Conservation (phyloP, 2,888 invertebrate genomes). For the Disparrhopalites patrizii region DNA sequence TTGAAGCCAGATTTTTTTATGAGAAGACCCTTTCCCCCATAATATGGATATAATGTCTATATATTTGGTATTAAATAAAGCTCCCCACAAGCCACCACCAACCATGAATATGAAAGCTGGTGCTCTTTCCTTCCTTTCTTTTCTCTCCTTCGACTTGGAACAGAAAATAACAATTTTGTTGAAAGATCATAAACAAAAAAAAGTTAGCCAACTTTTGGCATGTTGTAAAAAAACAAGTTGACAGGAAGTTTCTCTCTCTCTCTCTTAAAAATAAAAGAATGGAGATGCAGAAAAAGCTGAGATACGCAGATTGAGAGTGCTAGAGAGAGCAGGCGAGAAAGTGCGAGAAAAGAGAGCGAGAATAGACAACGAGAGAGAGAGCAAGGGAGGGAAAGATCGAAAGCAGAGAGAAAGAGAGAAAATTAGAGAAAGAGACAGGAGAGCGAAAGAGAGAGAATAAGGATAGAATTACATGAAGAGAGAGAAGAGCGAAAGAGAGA, state of each 20-base stretch:
- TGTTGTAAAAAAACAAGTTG: conserved; percentile 42
- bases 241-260: no score
- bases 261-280: no score
- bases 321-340: neutral
- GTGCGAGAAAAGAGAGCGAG: neutral
- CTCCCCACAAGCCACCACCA: no score
- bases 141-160: no score
- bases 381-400: neutral
- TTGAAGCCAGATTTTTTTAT: no score
- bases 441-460: neutral
- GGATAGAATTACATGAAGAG: neutral
- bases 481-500: neutral
- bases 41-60: no score
- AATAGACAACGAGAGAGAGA: neutral
- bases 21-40: no score
- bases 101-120: no score
- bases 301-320: neutral
- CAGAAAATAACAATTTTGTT: conserved; percentile 40
- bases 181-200: conserved; percentile 44
- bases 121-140: no score
- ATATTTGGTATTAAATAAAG: neutral
- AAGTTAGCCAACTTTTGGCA: conserved; percentile 37
- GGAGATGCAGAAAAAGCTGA: neutral
- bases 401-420: neutral
- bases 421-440: neutral